These are phyloP conservation scores for Laticauda laticaudata DNA, from an alignment of 2,113 vertebrate species.

Conservation along the genomic window DNA sequence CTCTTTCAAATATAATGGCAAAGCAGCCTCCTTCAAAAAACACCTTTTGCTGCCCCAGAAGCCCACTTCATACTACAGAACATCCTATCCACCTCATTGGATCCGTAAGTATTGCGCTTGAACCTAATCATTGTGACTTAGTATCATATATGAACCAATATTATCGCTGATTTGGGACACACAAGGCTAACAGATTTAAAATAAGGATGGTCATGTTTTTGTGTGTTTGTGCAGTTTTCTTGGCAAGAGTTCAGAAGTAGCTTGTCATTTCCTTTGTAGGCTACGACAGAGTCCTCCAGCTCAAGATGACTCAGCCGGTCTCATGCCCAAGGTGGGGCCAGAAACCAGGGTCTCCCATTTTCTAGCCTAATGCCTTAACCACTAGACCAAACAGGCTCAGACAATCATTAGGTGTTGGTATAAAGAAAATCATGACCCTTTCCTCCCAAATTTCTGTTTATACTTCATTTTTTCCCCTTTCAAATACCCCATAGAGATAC, in stretches of 20 bases:
- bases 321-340: neutral
- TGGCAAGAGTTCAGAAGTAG: neutral
- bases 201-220: neutral
- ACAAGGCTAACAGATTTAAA: neutral
- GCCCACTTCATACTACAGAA: neutral
- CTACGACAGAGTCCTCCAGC: neutral
- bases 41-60: neutral
- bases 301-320: neutral
- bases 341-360: neutral
- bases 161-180: neutral
- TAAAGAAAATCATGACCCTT: neutral
- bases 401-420: neutral
- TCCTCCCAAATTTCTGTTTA: neutral
- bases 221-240: neutral
- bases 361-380: neutral
- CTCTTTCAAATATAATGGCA: neutral
- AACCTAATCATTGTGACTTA: neutral
- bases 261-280: neutral
- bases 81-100: neutral
- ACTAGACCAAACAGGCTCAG: neutral
- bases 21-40: neutral
- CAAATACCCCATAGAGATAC: neutral
- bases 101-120: neutral
- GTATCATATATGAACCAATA: neutral
- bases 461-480: neutral